Percentiles rank a stretch among this genome's conserved stretches.
Conservation (phyloP, 2,888 invertebrate species). For the Apamea sordens region DNA sequence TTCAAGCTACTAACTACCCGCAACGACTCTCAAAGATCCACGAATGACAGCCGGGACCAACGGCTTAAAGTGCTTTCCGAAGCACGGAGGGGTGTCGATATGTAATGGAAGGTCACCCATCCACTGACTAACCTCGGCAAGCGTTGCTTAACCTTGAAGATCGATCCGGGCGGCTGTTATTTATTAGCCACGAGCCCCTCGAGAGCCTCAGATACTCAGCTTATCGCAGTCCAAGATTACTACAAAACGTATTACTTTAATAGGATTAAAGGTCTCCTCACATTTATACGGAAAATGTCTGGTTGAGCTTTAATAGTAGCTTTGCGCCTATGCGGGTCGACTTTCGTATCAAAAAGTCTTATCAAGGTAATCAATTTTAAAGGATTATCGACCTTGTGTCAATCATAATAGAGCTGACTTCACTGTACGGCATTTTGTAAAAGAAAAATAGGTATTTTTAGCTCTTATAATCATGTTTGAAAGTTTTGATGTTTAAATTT, state of each 20-base stretch:
- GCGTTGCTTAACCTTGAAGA: no score
- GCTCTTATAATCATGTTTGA: constrained; percentile 23
- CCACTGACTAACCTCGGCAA: no score
- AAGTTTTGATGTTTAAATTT: neutral
- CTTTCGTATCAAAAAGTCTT: neutral
- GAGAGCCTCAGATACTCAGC: no score
- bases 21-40: no score
- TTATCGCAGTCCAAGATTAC: neutral
- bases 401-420: accelerated
- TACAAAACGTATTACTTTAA: constrained; percentile 15
- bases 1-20: no score
- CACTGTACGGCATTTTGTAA: accelerated
- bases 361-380: accelerated
- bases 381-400: neutral
- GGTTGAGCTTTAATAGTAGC: neutral
- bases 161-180: no score
- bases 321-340: constrained; percentile 8
- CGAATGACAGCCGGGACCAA: no score
- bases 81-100: no score
- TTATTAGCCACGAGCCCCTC: no score
- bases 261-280: constrained; percentile 6
- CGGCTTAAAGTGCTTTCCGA: no score
- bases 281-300: constrained; percentile 24
- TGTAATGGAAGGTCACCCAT: no score
- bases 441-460: constrained; percentile 42